Base-by-base conservation (phyloP, 2,113 vertebrate species). In the Platanista minor region DNA sequence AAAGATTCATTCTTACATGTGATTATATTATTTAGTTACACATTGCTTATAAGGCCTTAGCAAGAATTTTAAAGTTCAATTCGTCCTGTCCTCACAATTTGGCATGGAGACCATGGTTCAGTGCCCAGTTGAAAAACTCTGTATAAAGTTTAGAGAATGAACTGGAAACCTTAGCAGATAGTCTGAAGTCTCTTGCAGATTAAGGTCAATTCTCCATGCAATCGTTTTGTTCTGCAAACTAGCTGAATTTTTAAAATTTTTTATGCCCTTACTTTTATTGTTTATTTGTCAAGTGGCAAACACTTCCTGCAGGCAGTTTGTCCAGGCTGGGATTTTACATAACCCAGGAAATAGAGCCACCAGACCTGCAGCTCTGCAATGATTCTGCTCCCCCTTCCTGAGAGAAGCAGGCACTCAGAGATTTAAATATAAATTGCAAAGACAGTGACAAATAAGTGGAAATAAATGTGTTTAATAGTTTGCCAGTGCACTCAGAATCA, bases 331-430 rank as follows among this genome's bases (percentile, higher is more conserved):
- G 95, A 94, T 97, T 97, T 97, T 95, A 95, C 93, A 97, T 89
- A 97, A 97, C 94, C 95, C 96, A 95, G 97, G 98, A 98, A 97
- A 97, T 96, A 97, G 98, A 97, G 94, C 97, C 98, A 96, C 88
- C 90, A 96, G 98, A 93, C 82, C 75, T 54, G 82, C 83, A 59
- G 91, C 89, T 94, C 86, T 59, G 72, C 27, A 59, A 31, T 71
- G 96, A 97, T 95, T 96, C 90, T 93, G 29, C 59, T 29, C 83
- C 92, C 59, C 89, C 74, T 95, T 98, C 95, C 95, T 85, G 59
- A 94, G 75, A 91, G 72, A 74, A 92, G 93, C 82, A 87, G 74
- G 77, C 72, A n/a, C 41, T 18, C 15, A 77, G 74, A 93, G 33
- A 33, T 18, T 54, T 31, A n/a, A 61, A 91, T n/a, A 81, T 80